A percentile compares a stretch with the other conserved stretches of the same genome.
Conservation (phyloP, 2,797 vertebrate genomes). For the Oreochromis mossambicus region DNA sequence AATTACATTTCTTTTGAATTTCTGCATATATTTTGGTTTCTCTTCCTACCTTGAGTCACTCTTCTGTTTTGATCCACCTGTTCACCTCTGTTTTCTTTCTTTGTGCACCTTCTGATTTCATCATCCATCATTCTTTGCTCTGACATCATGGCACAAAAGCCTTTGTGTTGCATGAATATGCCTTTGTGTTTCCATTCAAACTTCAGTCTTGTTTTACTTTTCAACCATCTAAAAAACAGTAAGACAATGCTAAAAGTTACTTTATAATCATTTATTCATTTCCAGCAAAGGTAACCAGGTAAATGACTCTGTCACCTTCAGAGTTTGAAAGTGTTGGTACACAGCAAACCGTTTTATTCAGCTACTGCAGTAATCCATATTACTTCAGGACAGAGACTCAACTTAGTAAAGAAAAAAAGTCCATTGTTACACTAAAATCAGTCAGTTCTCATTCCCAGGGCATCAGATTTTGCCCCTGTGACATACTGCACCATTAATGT, state of each 20-base stretch:
- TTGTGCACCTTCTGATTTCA: not conserved
- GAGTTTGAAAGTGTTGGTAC: not conserved
- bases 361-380: not conserved
- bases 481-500: not conserved
- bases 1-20: not conserved
- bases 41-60: not conserved
- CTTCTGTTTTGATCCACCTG: not conserved
- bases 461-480: not conserved
- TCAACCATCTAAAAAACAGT: not conserved
- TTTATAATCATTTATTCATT: not conserved
- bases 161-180: not conserved
- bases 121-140: not conserved
- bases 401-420: not conserved
- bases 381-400: accelerated
- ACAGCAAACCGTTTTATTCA: accelerated
- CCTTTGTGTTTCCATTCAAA: not conserved
- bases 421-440: not conserved
- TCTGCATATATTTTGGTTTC: not conserved
- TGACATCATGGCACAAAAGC: not conserved
- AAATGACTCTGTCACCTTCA: not conserved
- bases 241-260: not conserved
- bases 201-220: not conserved
- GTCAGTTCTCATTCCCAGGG: accelerated
- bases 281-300: not conserved
- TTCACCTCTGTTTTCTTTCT: not conserved